Percentiles rank a stretch among this genome's conserved stretches.
phyloP scores from a whole-genome alignment of 2,888 invertebrate genomes.

The Limnephilus rhombicus region DNA sequence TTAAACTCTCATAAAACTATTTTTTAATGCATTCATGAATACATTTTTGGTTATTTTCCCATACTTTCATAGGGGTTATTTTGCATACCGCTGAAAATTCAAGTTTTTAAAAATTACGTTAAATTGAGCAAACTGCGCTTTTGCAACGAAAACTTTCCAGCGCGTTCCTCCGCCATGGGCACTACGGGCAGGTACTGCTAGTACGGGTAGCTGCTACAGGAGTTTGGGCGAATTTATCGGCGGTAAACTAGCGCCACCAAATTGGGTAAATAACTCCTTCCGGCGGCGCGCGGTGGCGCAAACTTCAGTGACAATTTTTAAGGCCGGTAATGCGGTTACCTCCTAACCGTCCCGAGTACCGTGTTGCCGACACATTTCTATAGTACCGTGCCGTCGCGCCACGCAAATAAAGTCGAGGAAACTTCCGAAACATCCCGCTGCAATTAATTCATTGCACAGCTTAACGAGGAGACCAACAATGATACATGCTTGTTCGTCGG shows the following conservation, averaged over 20 bases:
- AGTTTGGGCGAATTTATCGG: conserved; percentile 58
- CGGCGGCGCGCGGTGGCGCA: conserved; percentile 23
- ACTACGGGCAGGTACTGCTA: not conserved
- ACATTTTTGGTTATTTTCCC: no score
- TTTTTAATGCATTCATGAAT: no score
- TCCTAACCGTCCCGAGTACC: not conserved
- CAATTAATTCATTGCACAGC: conserved; percentile 35
- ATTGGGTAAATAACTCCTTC: conserved; percentile 64
- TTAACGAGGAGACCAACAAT: not conserved
- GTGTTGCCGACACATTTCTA: not conserved
- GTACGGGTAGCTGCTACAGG: conserved; percentile 31
- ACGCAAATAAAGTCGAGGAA: conserved; percentile 35
- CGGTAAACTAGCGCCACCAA: conserved; percentile 53
- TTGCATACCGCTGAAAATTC: not conserved
- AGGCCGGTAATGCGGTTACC: conserved; percentile 35
- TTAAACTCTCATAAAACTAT: no score
- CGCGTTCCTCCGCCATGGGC: conserved; percentile 2
- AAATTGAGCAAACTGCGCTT: conserved; percentile 19
- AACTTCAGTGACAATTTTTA: conserved; percentile 62
- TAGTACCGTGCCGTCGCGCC: not conserved
- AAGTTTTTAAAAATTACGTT: not conserved
- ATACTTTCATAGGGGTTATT: not conserved
- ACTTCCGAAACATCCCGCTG: conserved; percentile 10
- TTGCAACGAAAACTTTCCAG: not conserved
- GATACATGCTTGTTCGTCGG: not conserved